Conservation (phyloP, 2,113 vertebrate genomes). For the Panthera uncia region DNA sequence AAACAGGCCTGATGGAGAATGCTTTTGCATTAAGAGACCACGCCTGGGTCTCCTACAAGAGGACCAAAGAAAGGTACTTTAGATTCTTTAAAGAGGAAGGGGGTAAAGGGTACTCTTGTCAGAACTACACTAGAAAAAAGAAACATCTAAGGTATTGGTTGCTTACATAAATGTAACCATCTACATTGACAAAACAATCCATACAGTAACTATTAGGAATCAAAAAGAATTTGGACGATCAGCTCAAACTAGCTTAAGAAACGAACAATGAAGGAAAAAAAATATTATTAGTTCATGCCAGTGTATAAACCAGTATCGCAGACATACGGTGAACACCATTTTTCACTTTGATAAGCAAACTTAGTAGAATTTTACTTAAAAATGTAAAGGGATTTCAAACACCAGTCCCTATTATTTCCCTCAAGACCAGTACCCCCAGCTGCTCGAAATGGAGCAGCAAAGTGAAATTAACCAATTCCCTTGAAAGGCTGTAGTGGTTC, state of each 20-base stretch:
- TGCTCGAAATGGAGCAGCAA: constrained; percentile 75
- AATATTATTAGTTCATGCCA: neutral
- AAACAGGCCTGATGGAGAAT: neutral
- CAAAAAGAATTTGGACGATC: neutral
- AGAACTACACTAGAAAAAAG: neutral
- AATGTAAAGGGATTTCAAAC: constrained; percentile 29
- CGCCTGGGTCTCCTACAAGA: neutral
- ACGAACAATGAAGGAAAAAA: neutral
- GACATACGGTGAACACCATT: neutral
- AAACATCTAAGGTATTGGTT: neutral
- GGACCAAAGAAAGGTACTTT: neutral
- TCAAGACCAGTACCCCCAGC: constrained; percentile 50
- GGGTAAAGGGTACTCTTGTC: neutral
- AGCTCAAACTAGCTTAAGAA: neutral
- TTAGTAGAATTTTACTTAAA: constrained; percentile 45
- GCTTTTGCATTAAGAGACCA: neutral
- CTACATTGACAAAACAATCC: neutral
- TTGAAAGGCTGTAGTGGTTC: constrained; percentile 48
- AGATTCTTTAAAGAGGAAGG: neutral
- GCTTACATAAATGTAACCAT: neutral
- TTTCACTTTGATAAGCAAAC: constrained; percentile 38
- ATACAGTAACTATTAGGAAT: neutral
- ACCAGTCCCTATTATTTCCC: constrained; percentile 50
- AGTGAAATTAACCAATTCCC: constrained; percentile 78
- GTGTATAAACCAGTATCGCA: neutral